Evolutionary conservation across 2,888 invertebrate genomes (phyloP).

Genomic region (Conomelus anceps): DNA sequence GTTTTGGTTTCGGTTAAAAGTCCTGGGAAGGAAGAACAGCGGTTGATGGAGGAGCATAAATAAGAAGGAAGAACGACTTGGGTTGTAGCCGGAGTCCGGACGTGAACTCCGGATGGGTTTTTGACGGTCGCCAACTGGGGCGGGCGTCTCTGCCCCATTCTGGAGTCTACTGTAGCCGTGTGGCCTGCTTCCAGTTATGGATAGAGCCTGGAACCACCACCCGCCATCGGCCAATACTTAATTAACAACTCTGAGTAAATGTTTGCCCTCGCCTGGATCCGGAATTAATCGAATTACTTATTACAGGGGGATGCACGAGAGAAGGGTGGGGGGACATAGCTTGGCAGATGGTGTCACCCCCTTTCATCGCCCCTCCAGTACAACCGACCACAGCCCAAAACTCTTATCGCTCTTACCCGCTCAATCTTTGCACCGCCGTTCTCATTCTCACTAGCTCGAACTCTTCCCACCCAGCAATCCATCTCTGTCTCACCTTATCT

Average conservation of each 20-base stretch:
- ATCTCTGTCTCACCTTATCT: neutral
- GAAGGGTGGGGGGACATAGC: neutral
- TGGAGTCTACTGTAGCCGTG: neutral
- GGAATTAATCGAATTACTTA: conserved; percentile 14
- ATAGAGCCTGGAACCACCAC: neutral
- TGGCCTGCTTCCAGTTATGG: neutral
- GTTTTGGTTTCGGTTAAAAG: neutral
- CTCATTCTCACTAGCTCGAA: neutral
- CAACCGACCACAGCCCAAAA: neutral
- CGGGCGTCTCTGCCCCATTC: too few species aligned
- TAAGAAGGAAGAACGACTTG: neutral
- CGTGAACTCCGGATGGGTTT: neutral
- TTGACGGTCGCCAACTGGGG: neutral
- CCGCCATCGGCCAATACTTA: conserved; percentile 11
- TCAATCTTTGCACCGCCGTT: neutral
- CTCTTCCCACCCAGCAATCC: neutral
- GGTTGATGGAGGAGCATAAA: neutral
- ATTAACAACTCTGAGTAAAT: conserved; percentile 11
- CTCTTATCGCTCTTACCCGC: neutral
- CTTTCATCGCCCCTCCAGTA: neutral
- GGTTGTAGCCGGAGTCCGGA: too few species aligned
- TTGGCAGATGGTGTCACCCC: conserved; percentile 6
- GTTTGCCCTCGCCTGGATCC: conserved; percentile 3
- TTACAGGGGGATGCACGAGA: conserved; percentile 1
- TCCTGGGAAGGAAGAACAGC: neutral